Conservation (phyloP, 2,113 vertebrate species). For the Cathartes aura region DNA sequence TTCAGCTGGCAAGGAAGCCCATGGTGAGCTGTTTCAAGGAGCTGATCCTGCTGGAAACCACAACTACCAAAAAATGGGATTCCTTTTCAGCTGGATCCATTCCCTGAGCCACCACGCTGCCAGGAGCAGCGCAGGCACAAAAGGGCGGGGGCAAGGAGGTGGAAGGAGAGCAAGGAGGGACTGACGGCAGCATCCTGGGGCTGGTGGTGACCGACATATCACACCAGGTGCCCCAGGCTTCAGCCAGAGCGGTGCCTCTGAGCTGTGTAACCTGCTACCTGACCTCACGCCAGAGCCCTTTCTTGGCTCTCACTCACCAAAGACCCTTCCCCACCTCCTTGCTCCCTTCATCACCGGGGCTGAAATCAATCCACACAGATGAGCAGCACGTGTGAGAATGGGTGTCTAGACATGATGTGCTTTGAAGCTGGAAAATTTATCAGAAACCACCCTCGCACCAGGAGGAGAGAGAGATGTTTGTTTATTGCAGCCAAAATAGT, state of each 20-base stretch:
- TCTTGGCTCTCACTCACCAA: background rate
- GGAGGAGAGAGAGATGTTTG: background rate
- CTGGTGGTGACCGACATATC: background rate
- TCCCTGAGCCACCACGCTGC: background rate
- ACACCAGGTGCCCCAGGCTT: background rate
- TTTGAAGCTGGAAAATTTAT: background rate
- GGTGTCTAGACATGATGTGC: background rate
- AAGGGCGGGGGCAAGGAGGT: background rate
- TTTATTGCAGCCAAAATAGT: background rate
- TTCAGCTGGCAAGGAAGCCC: background rate
- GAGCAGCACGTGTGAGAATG: background rate
- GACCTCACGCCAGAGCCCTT: background rate
- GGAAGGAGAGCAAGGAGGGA: background rate
- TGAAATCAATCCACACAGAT: background rate
- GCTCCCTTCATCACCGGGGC: background rate
- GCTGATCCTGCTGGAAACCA: background rate
- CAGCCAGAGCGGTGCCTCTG: background rate
- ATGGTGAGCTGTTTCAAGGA: background rate
- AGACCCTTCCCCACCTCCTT: background rate
- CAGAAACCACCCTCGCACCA: background rate
- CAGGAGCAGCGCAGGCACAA: background rate
- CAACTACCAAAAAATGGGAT: background rate
- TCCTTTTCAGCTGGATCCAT: background rate
- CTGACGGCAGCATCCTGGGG: rapidly evolving
- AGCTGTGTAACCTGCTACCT: background rate